Conservation (phyloP, 2,797 vertebrate species). For the Enteromius unitaeniatus region DNA sequence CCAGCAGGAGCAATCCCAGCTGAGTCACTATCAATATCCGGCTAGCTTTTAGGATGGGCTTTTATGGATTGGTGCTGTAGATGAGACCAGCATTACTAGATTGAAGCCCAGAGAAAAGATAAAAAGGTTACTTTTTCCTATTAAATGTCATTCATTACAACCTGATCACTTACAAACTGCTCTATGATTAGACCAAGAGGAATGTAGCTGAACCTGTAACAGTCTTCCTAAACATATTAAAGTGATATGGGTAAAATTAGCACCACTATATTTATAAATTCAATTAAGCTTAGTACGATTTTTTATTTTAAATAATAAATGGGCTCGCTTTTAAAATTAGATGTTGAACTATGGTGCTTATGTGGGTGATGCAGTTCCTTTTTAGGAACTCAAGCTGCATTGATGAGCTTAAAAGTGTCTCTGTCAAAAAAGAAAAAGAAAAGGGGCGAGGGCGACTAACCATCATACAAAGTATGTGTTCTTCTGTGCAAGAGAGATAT, state of each 20-base stretch:
- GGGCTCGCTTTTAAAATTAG: neutral
- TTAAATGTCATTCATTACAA: constrained; percentile 23
- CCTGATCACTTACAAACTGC: neutral
- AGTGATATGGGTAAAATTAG: neutral
- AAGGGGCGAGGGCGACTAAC: no score
- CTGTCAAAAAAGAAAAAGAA: no score
- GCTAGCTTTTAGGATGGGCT: constrained; percentile 45
- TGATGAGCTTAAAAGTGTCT: no score
- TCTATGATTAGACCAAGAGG: neutral
- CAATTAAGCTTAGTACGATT: neutral
- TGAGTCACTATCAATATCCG: constrained; percentile 58
- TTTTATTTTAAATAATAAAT: neutral
- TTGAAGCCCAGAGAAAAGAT: constrained; percentile 23
- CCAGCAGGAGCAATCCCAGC: constrained; percentile 54
- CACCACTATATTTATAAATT: neutral
- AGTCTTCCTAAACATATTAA: neutral
- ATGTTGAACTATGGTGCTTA: neutral
- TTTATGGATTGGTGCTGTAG: constrained; percentile 46
- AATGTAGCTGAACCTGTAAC: neutral
- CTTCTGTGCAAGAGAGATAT: no score
- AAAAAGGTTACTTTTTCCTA: constrained; percentile 5
- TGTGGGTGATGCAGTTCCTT: neutral
- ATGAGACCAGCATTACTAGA: constrained; percentile 50
- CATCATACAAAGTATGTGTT: no score
- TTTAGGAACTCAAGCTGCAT: no score